Evolutionary conservation across 1,140 invertebrate genomes (phyloP), one percentile per base, ranked within the genome.

Genomic region (Mycetomoellerius zeteki): DNA sequence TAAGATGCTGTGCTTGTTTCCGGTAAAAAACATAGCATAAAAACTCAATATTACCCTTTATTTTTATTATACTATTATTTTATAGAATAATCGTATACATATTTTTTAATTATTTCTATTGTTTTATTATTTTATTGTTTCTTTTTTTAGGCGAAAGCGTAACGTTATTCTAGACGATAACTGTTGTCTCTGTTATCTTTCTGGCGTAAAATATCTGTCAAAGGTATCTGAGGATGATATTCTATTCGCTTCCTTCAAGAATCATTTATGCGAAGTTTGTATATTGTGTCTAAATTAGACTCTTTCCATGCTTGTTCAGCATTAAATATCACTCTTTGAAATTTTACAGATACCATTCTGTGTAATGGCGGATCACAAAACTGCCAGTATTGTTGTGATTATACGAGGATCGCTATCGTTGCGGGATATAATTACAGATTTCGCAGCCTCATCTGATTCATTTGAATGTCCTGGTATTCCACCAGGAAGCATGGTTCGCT

Each of bases 361-460:
- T 93, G 97, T 99, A 52, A 96, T 98, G 84, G 96, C 97, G 0
- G 98, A 99, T 94, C 98, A 99, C 93, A 96, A 97, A 88, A 97
- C 97, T 0, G 96, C 97, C 67, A 97, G 97, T 85, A 97, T 99
- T 77, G 98, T 99, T 8, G 96, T 99, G 33, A 96, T 97, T 1
- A 97, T 99, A 62, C 96, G 99, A 86, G 99, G 99, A 16, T 98
- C 98, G 1, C 96, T 99, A 71, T 99, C 98, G 0, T 93, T 99
- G 16, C 96, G 98, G 89, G 98, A 99, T 95, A 96, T 98, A n/a
- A 97, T 99, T 86, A 99, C 98, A 0, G 98, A 99, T 94, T 96
- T 99, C 76, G 97, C 97, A 3, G 98, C 98, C 4, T 97, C 97
- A 33, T 97, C 97, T 14, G 97, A 98, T 71, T 95, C 96, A 65